Evolutionary conservation across 2,888 invertebrate genomes (phyloP).

Genomic region (Zygaena filipendulae): DNA sequence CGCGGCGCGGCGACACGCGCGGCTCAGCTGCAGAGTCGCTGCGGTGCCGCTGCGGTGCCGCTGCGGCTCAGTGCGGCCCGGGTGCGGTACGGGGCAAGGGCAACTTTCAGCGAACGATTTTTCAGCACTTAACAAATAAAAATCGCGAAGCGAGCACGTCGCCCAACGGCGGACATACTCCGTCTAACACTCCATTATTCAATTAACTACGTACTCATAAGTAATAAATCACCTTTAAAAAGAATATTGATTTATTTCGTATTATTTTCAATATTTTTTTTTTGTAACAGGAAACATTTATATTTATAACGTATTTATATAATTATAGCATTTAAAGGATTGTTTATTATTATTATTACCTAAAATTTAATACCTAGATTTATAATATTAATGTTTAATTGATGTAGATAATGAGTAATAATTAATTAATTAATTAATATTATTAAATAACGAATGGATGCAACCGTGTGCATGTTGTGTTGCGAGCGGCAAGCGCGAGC

Average conservation of each 20-base stretch:
- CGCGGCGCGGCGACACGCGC: conserved; percentile 19
- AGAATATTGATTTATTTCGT: conserved; percentile 68
- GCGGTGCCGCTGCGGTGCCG: conserved; percentile 7
- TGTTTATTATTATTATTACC: conserved; percentile 70
- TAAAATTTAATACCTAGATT: conserved; percentile 68
- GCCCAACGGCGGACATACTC: conserved; percentile 48
- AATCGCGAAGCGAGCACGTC: conserved; percentile 58
- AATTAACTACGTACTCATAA: conserved; percentile 68
- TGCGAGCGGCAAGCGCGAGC: conserved; percentile 38
- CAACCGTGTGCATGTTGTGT: conserved; percentile 55
- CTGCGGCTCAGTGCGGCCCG: conserved; percentile 14
- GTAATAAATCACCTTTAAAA: conserved; percentile 68
- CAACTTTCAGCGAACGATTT: conserved; percentile 47
- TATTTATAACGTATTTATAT: conserved; percentile 71
- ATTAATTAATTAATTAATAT: conserved; percentile 31
- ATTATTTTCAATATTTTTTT: conserved; percentile 66
- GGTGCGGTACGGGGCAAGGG: conserved; percentile 25
- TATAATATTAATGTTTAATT: conserved; percentile 69
- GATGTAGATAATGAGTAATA: conserved; percentile 65
- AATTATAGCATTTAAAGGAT: conserved; percentile 71
- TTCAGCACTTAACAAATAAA: conserved; percentile 49
- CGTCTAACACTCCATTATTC: conserved; percentile 61
- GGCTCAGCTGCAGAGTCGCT: conserved; percentile 18
- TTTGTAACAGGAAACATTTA: conserved; percentile 71
- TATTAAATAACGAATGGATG: conserved; percentile 61